Evolutionary conservation across 1,140 invertebrate genomes (phyloP).

Genomic region (Daktulosphaira vitifoliae): DNA sequence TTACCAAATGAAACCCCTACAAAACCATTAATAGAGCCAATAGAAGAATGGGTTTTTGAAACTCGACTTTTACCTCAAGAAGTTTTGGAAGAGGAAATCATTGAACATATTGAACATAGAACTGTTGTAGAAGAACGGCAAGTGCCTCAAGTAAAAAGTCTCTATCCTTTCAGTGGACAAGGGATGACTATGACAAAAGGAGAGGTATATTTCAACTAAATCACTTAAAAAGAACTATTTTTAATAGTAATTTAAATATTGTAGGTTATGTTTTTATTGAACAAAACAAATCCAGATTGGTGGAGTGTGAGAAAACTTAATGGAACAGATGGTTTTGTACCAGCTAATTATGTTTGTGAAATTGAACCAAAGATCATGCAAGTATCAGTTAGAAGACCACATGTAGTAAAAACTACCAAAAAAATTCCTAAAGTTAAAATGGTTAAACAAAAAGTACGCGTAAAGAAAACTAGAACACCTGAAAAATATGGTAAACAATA

Average conservation of each 20-base stretch:
- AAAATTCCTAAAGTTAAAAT: conserved; percentile 83
- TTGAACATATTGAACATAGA: conserved; percentile 72
- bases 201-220: conserved; percentile 50
- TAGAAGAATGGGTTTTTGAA: conserved; percentile 66
- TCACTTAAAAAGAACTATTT: neutral
- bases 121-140: conserved; percentile 76
- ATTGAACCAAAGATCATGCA: conserved; percentile 78
- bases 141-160: conserved; percentile 78
- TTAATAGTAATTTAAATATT: neutral
- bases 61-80: conserved; percentile 75
- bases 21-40: conserved; percentile 51
- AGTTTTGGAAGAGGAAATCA: conserved; percentile 81
- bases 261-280: conserved; percentile 77
- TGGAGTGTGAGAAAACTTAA: conserved; percentile 91
- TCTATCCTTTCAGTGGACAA: conserved; percentile 87
- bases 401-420: conserved; percentile 72
- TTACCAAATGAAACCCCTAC: conserved; percentile 58
- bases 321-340: conserved; percentile 90
- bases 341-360: conserved; percentile 92
- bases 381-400: conserved; percentile 71
- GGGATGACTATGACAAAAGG: conserved; percentile 89
- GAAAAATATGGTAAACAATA: conserved; percentile 37
- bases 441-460: conserved; percentile 73
- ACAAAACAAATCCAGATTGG: conserved; percentile 95
- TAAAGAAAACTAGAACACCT: conserved; percentile 47